Conservation (phyloP, 2,888 invertebrate species). For the Cistogaster globosa region DNA sequence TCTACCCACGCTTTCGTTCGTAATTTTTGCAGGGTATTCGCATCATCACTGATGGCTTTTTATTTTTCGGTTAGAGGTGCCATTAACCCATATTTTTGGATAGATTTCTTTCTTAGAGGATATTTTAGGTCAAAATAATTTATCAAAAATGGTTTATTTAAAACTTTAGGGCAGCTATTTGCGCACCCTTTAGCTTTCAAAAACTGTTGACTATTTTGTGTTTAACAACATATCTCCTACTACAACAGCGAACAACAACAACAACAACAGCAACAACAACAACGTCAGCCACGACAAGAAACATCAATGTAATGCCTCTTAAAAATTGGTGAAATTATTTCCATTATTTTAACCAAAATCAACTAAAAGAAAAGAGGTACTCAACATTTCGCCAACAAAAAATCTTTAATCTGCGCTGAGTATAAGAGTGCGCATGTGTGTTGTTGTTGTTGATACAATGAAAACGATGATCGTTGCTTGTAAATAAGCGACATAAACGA, state of each 20-base stretch:
- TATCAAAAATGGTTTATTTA: too few species aligned
- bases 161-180: too few species aligned
- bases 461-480: slow-evolving; percentile 75
- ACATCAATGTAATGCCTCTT: slow-evolving; percentile 67
- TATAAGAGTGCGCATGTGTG: not conserved
- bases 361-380: slow-evolving; percentile 23
- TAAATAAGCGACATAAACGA: slow-evolving; percentile 82
- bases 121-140: too few species aligned
- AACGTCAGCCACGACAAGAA: slow-evolving; percentile 45
- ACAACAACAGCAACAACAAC: slow-evolving; percentile 40
- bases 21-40: too few species aligned
- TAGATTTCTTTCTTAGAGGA: too few species aligned
- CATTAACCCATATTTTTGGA: too few species aligned
- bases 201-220: slow-evolving; percentile 40
- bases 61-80: too few species aligned
- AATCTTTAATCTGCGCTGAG: slow-evolving; percentile 24
- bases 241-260: slow-evolving; percentile 18
- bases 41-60: too few species aligned
- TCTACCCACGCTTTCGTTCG: too few species aligned
- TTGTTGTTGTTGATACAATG: slow-evolving; percentile 43
- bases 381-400: slow-evolving; percentile 14
- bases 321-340: slow-evolving; percentile 71
- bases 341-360: slow-evolving; percentile 58
- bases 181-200: not conserved
- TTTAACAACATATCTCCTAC: slow-evolving; percentile 63